phyloP scores from a whole-genome alignment of 1,140 invertebrate species.

The Lepidostoma basale region DNA sequence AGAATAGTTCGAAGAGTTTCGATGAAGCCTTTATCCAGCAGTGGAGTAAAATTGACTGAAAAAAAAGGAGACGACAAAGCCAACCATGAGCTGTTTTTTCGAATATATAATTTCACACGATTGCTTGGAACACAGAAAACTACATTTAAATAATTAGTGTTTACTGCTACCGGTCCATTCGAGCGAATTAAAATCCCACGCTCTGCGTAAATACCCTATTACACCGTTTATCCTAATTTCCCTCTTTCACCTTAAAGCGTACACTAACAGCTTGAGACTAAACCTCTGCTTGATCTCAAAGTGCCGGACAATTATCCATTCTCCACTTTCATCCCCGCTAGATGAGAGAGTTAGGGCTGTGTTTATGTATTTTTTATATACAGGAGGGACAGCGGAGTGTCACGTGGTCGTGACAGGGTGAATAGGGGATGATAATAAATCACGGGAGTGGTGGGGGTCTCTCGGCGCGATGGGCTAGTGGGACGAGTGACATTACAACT shows the following conservation, averaged over 20 bases:
- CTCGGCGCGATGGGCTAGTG: not conserved
- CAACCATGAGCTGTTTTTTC: too few relatives aligned
- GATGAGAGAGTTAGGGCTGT: not conserved
- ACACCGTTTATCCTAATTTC: too few relatives aligned
- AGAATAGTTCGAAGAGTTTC: too few relatives aligned
- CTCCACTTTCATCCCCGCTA: not conserved
- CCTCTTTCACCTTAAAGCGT: too few relatives aligned
- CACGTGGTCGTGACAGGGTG: constrained; percentile 15
- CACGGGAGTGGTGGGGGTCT: not conserved
- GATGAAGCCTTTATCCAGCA: too few relatives aligned
- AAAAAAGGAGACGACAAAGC: too few relatives aligned
- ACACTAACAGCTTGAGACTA: too few relatives aligned
- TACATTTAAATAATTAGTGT: too few relatives aligned
- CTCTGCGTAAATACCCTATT: not conserved
- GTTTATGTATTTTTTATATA: constrained; percentile 16
- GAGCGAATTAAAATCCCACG: not conserved
- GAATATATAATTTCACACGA: too few relatives aligned
- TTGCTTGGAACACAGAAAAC: too few relatives aligned
- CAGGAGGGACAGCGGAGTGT: constrained; percentile 7
- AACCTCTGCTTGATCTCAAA: not conserved
- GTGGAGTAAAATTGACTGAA: too few relatives aligned
- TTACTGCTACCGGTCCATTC: not conserved
- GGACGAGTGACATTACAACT: not conserved
- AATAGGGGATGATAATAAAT: constrained; percentile 14
- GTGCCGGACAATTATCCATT: not conserved